Conservation (phyloP, 1,140 invertebrate genomes). For the Bombus confusus region DNA sequence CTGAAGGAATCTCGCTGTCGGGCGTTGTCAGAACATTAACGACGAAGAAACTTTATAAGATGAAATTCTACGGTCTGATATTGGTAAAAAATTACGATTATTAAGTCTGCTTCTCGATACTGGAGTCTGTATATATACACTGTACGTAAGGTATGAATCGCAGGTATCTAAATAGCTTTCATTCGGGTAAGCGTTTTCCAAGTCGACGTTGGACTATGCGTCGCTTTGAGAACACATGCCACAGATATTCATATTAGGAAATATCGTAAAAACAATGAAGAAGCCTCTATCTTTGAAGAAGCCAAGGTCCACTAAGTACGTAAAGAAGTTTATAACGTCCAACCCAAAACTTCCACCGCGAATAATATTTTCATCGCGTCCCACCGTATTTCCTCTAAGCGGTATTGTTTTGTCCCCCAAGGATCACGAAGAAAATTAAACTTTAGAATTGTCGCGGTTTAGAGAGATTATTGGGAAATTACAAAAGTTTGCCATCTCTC, state of each 20-base stretch:
- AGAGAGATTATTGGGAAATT: constrained; percentile 62
- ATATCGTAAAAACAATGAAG: background rate
- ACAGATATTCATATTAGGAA: background rate
- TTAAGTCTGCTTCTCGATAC: no score
- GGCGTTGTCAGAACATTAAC: no score
- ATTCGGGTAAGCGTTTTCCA: no score
- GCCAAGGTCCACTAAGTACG: background rate
- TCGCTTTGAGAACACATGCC: background rate
- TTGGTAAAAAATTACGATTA: no score
- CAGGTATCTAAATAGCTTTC: no score
- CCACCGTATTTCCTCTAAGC: constrained; percentile 56
- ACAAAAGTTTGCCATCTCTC: constrained; percentile 49
- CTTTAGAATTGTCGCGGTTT: constrained; percentile 64
- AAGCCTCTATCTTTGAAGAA: no score
- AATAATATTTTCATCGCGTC: constrained; percentile 49
- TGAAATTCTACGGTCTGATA: no score
- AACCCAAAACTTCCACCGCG: background rate
- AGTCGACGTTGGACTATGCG: no score
- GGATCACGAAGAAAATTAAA: constrained; percentile 61
- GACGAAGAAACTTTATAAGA: no score
- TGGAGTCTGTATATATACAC: no score
- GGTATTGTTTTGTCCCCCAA: constrained; percentile 45
- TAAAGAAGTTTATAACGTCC: constrained; percentile 7
- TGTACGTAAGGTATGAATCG: no score
- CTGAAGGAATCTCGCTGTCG: no score